Conservation (phyloP, 2,888 invertebrate species). For the Brenthis daphne region DNA sequence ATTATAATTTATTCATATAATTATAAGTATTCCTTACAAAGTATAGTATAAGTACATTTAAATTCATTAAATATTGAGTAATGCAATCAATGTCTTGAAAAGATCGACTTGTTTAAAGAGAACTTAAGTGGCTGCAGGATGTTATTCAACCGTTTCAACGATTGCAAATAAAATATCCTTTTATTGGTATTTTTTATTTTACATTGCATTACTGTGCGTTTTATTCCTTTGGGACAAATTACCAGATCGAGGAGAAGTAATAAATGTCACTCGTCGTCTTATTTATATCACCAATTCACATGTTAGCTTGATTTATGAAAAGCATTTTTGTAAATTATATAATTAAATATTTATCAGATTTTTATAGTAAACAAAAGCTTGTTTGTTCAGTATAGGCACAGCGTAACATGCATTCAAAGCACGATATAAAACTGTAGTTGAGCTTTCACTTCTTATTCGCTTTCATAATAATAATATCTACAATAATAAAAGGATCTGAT, state of each 20-base stretch:
- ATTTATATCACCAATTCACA: no score
- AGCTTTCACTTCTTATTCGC: conserved; percentile 18
- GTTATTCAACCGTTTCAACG: conserved; percentile 21
- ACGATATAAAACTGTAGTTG: neutral
- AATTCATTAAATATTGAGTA: conserved; percentile 30
- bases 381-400: neutral
- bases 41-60: neutral
- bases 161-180: neutral
- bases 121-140: conserved; percentile 24
- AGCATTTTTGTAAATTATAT: no score
- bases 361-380: no score
- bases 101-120: conserved; percentile 33
- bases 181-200: neutral
- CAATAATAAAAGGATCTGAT: neutral
- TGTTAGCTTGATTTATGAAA: no score
- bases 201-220: no score
- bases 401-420: neutral
- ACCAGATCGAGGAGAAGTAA: no score
- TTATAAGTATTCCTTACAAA: conserved; percentile 1
- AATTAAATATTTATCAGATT: no score
- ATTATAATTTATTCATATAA: conserved; percentile 22
- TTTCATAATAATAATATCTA: conserved; percentile 7
- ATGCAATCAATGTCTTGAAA: conserved; percentile 26
- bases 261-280: no score
- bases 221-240: no score